Evolutionary conservation across 2,888 invertebrate genomes (phyloP).

Genomic region (Tipula vernalis): DNA sequence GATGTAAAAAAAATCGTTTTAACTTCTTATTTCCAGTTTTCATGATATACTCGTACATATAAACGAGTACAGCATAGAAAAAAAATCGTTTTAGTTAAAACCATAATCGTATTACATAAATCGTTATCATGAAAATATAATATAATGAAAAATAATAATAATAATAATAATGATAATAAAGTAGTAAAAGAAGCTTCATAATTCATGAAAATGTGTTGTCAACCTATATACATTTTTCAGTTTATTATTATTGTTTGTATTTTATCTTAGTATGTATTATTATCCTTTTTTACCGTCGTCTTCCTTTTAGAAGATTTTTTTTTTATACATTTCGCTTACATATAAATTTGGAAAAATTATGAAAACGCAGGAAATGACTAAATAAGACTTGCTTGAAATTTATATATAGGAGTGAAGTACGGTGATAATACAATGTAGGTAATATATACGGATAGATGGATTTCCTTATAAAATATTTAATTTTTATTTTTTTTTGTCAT

Average conservation of each 20-base stretch:
- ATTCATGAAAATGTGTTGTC: not conserved
- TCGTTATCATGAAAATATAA: slow-evolving; percentile 4
- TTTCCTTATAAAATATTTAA: not conserved
- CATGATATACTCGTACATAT: not conserved
- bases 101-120: slow-evolving; percentile 8
- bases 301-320: not conserved
- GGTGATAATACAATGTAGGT: not conserved
- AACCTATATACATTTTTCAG: not conserved
- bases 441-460: not conserved
- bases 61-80: not conserved
- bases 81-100: not conserved
- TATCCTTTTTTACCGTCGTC: not conserved
- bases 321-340: not conserved
- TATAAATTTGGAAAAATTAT: not conserved
- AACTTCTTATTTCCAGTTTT: not conserved
- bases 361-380: not conserved
- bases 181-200: not conserved
- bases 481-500: not conserved
- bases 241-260: not conserved
- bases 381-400: not conserved
- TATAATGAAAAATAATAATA: not conserved
- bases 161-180: not conserved
- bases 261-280: not conserved
- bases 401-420: not conserved
- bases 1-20: not conserved